Percentiles rank a stretch among this genome's conserved stretches.
These are phyloP conservation scores for Polyodon spathula DNA, from an alignment of 2,113 vertebrate species.

Conservation along the genomic window DNA sequence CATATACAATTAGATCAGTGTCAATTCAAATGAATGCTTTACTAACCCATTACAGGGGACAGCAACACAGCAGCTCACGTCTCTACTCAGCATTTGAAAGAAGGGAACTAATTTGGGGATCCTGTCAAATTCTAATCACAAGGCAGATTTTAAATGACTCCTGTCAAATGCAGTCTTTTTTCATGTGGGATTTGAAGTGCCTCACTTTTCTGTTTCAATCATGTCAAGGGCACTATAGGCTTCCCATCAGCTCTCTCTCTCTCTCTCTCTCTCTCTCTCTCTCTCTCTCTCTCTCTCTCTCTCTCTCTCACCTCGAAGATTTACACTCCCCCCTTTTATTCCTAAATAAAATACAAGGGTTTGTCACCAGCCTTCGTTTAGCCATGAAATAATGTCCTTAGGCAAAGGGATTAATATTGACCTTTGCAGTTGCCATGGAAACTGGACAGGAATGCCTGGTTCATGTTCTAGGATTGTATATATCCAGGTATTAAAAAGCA, in stretches of 20 bases:
- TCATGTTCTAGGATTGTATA: conserved; percentile 42
- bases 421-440: conserved; percentile 77
- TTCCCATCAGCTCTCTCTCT: conserved; percentile 1
- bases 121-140: conserved; percentile 16
- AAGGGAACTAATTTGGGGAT: conserved; percentile 13
- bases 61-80: too few relatives aligned
- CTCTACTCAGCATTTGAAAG: background rate
- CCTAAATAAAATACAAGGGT: conserved; percentile 10
- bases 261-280: too few relatives aligned
- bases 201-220: conserved; percentile 14
- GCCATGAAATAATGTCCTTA: conserved; percentile 55
- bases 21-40: conserved; percentile 22
- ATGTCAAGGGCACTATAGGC: conserved; percentile 6
- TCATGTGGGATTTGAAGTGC: conserved; percentile 8
- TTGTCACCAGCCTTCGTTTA: conserved; percentile 15
- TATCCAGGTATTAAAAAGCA: conserved; percentile 36
- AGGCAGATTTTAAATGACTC: conserved; percentile 15
- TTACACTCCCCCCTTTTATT: conserved; percentile 12
- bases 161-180: conserved; percentile 7
- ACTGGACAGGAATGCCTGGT: conserved; percentile 56
- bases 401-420: conserved; percentile 67
- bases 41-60: conserved; percentile 2
- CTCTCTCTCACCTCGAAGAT: background rate
- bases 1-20: conserved; percentile 26
- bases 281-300: too few relatives aligned